A percentile compares a stretch with the other conserved stretches of the same genome.
phyloP scores from a whole-genome alignment of 2,797 vertebrate species.

The Glyptemys insculpta region DNA sequence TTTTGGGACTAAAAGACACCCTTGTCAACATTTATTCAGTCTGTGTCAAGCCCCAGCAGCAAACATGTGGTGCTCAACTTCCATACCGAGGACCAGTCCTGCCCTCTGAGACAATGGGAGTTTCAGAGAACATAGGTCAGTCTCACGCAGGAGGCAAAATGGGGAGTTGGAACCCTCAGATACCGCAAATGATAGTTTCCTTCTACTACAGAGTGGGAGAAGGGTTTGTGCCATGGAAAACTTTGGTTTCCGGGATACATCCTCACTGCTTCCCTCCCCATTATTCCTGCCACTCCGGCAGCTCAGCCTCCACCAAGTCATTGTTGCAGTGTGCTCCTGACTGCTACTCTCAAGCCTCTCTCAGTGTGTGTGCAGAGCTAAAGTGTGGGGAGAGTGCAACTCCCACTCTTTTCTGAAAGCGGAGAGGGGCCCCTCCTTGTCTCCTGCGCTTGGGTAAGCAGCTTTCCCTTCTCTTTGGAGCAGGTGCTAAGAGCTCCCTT shows the following conservation, averaged over 20 bases:
- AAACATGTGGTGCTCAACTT: slow-evolving; percentile 48
- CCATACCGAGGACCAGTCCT: not conserved
- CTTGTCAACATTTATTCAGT: slow-evolving; percentile 4
- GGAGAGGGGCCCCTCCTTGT: not conserved
- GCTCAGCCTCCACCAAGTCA: not conserved
- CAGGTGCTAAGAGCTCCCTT: not conserved
- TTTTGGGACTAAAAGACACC: not conserved
- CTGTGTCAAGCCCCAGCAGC: slow-evolving; percentile 50
- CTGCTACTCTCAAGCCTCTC: not conserved
- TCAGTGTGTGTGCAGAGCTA: not conserved
- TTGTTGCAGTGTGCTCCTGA: not conserved
- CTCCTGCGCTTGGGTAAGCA: not conserved
- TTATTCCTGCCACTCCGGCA: fast-evolving
- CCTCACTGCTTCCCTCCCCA: not conserved
- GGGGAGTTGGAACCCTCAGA: not conserved
- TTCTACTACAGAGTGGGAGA: not conserved
- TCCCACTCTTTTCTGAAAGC: slow-evolving; percentile 16
- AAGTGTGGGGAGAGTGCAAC: not conserved
- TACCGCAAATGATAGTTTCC: not conserved
- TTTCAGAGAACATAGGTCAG: not conserved
- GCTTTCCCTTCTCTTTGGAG: not conserved
- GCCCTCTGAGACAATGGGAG: not conserved
- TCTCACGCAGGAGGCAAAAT: not conserved
- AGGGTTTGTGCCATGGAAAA: not conserved
- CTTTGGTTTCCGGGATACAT: not conserved